Evolutionary conservation across 2,113 vertebrate genomes (phyloP).

Genomic region (Thunnus maccoyii): DNA sequence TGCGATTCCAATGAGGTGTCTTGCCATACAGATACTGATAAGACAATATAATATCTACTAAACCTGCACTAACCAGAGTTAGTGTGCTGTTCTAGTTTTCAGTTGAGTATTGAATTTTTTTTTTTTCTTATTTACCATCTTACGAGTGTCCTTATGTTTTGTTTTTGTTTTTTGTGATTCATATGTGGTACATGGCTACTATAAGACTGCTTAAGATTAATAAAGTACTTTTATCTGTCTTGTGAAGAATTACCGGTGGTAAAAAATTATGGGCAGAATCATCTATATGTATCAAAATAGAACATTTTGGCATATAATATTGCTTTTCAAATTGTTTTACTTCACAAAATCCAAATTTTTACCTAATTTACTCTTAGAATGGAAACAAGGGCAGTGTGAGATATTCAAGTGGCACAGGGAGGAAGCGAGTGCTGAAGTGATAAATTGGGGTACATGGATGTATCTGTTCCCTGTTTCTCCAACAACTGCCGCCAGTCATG

Average conservation of each 20-base stretch:
- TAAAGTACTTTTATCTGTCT: no score
- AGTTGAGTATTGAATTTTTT: no score
- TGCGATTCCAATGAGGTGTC: no score
- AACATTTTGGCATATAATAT: neutral
- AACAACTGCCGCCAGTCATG: constrained; percentile 74
- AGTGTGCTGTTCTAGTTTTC: no score
- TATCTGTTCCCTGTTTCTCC: constrained; percentile 69
- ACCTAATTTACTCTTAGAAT: constrained; percentile 16
- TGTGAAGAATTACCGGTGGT: neutral
- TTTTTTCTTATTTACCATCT: no score
- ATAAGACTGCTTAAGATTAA: no score
- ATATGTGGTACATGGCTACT: no score
- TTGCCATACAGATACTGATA: no score
- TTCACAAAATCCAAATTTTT: neutral
- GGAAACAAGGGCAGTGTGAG: constrained; percentile 42
- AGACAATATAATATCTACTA: no score
- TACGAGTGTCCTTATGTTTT: no score
- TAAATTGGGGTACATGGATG: constrained; percentile 70
- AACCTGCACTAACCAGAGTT: no score
- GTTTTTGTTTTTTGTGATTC: no score
- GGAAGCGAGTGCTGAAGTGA: constrained; percentile 61
- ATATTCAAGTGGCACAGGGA: constrained; percentile 35
- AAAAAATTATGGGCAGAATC: neutral
- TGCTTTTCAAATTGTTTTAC: neutral
- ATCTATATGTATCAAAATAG: neutral